Base-by-base conservation (phyloP, 2,113 vertebrate species). In the Mesembrinibis cayennensis region DNA sequence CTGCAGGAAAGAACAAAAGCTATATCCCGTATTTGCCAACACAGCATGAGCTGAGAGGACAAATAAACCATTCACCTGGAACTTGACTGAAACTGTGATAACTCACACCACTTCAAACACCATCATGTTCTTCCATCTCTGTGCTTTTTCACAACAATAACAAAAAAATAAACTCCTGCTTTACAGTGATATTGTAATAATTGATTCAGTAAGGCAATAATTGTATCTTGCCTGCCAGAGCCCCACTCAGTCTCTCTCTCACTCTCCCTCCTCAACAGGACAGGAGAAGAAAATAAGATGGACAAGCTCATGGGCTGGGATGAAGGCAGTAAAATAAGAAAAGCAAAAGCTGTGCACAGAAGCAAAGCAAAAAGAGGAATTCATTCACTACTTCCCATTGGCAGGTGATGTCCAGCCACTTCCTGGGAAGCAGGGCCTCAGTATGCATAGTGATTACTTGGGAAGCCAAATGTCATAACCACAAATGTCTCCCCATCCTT, bases 401-500 rank as follows among this genome's bases (percentile, higher is more conserved):
- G 26, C 7, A 56, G 47, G 42, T 1, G 1, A 50, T 38, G 32
- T 32, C 26, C 74, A 86, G 38, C 12, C 15, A 29, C 26, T 30
- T 80, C 34, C 38, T 45, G 19, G 44, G 34, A 80, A 80, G 52
- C 32, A 66, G 22, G 8, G 19, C 26, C 21, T 53, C n/a, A 38
- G 8, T 49, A 16, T 19, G 7, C 13, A 20, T 14, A 55, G 11
- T 26, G 16, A 13, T 49, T 82, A 59, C 52, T 47, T 38, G 15
- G 42, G 62, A 70, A 63, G 20, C 7, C 26, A 53, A 70, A 58
- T 34, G 7, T 3, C 21, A 36, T 38, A 74, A 45, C 12, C 25
- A 40, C 0, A 1, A 53, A 52, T 40, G 7, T 62, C 15, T 7
- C 13, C 7, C 2, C 4, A 23, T 55, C 10, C 8, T 76, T 8